These are phyloP conservation scores for Hetaerina americana DNA, from an alignment of 1,140 invertebrate species.

Conservation along the genomic window DNA sequence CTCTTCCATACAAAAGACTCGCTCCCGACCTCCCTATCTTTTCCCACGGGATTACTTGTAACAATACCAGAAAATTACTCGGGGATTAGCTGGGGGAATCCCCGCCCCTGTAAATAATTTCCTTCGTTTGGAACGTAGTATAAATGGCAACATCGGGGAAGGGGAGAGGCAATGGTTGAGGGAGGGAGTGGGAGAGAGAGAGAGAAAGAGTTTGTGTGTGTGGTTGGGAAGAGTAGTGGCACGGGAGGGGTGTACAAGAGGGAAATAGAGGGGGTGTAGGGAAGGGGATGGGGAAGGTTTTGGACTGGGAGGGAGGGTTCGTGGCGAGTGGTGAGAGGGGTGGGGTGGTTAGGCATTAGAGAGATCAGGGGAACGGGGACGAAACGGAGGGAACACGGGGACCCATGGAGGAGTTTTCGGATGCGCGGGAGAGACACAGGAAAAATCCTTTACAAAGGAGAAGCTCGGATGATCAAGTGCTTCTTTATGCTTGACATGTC, in stretches of 20 bases:
- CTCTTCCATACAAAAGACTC: neutral
- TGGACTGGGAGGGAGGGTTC: too few species aligned
- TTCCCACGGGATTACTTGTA: constrained; percentile 16
- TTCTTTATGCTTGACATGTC: too few species aligned
- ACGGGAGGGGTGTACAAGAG: neutral
- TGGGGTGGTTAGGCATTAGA: too few species aligned
- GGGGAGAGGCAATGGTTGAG: neutral
- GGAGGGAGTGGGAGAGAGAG: neutral
- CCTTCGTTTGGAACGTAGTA: constrained; percentile 9
- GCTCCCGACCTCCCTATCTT: neutral
- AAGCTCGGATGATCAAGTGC: too few species aligned
- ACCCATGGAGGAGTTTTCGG: too few species aligned
- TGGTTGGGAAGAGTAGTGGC: neutral
- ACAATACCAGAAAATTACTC: constrained; percentile 20
- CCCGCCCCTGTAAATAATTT: constrained; percentile 17
- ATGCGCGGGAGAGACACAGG: too few species aligned
- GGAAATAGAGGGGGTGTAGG: neutral
- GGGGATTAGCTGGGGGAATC: constrained; percentile 13
- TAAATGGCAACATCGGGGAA: neutral
- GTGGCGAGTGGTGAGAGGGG: too few species aligned
- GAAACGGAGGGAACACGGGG: too few species aligned
- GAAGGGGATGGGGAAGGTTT: neutral
- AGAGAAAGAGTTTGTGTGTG: neutral
- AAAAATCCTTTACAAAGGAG: too few species aligned
- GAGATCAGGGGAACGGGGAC: too few species aligned